A percentile compares a stretch with the other conserved stretches of the same genome.
These are phyloP conservation scores for Melanotaenia nigrans DNA, from an alignment of 2,797 vertebrate genomes.

Conservation along the genomic window DNA sequence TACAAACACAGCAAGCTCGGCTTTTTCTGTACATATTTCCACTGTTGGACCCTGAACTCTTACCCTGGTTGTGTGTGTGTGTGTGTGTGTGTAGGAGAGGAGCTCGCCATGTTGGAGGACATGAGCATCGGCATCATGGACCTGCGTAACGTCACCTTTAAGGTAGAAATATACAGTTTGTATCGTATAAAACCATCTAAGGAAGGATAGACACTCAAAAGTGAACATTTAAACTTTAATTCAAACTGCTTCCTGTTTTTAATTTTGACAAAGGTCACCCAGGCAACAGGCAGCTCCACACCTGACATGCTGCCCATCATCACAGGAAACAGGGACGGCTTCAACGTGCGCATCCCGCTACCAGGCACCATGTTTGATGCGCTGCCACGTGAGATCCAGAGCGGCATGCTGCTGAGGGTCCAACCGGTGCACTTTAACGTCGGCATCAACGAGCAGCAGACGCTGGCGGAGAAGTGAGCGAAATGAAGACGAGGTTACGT, in stretches of 20 bases:
- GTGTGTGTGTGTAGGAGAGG: conserved; percentile 87
- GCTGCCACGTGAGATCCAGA: conserved; percentile 95
- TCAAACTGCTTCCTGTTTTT: neutral
- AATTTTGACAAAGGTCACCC: conserved; percentile 86
- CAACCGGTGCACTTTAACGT: conserved; percentile 97
- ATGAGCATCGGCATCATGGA: conserved; percentile 97
- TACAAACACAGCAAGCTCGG: conserved; percentile 57
- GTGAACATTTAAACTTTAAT: neutral
- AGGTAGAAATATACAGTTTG: conserved; percentile 38
- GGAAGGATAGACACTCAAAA: neutral
- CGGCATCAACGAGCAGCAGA: conserved; percentile 99
- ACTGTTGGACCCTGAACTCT: neutral
- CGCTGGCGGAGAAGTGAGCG: conserved; percentile 94
- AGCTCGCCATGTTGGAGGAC: conserved; percentile 97
- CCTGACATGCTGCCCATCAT: conserved; percentile 96
- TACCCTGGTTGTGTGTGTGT: neutral
- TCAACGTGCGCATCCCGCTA: conserved; percentile 95
- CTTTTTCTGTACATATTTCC: neutral
- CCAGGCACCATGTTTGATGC: conserved; percentile 92
- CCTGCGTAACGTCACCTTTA: conserved; percentile 96
- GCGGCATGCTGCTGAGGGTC: conserved; percentile 96
- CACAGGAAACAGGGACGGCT: conserved; percentile 95
- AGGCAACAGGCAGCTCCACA: conserved; percentile 88
- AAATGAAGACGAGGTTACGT: neutral
- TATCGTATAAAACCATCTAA: too few relatives aligned